Evolutionary conservation across 2,113 vertebrate species (phyloP).

Genomic region (Saimiri boliviensis): DNA sequence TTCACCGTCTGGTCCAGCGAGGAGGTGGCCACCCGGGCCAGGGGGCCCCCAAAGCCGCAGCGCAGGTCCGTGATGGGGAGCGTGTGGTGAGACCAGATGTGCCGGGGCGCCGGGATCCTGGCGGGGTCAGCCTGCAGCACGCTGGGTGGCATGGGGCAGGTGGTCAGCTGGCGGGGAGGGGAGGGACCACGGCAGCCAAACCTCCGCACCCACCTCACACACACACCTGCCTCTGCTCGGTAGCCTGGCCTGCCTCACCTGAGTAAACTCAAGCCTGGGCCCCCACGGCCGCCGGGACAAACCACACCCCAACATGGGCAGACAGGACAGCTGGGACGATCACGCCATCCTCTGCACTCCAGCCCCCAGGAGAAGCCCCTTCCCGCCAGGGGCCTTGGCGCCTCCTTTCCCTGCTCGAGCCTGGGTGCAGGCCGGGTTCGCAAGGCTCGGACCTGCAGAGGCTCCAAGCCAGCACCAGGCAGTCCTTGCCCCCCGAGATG

Average conservation of each 20-base stretch:
- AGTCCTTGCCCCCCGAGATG: constrained; percentile 95
- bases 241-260: background rate
- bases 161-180: background rate
- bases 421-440: background rate
- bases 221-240: background rate
- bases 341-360: background rate
- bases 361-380: background rate
- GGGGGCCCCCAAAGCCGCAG: constrained; percentile 93
- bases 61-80: constrained; percentile 96
- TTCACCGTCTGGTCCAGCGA: constrained; percentile 97
- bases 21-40: constrained; percentile 91
- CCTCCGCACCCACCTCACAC: background rate
- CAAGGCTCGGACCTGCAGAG: constrained; percentile 89
- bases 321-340: background rate
- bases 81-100: constrained; percentile 93
- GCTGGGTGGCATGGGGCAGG: constrained; percentile 72
- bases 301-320: background rate
- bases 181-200: background rate
- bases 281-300: background rate
- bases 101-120: constrained; percentile 89
- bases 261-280: background rate
- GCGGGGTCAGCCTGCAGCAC: constrained; percentile 91
- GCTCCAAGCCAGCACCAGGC: constrained; percentile 94
- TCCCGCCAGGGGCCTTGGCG: background rate
- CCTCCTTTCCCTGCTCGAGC: background rate